Percentiles rank a stretch among this genome's conserved stretches.
Conservation (phyloP, 2,888 invertebrate species). For the Cremastobaeus sp. region DNA sequence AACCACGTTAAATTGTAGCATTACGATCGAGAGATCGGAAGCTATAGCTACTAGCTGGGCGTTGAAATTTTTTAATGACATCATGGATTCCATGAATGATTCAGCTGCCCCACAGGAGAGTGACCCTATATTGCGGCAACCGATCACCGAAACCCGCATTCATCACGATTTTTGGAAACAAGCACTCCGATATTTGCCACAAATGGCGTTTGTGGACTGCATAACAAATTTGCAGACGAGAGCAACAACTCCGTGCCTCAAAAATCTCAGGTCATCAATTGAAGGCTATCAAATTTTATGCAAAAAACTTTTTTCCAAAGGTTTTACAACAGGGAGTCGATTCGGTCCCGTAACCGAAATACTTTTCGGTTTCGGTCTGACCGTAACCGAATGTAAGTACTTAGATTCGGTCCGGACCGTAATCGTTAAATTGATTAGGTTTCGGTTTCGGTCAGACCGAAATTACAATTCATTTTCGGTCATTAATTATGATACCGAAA, state of each 20-base stretch:
- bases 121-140: constrained; percentile 14
- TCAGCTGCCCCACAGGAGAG: neutral
- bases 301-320: neutral
- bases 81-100: constrained; percentile 23
- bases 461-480: too few species aligned
- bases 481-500: too few species aligned
- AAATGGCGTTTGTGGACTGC: constrained; percentile 1
- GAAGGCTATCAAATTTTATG: constrained; percentile 1
- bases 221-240: neutral
- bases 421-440: too few species aligned
- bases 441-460: too few species aligned
- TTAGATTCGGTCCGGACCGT: too few species aligned
- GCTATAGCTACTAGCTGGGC: constrained; percentile 13
- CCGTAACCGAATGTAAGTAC: too few species aligned
- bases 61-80: constrained; percentile 15
- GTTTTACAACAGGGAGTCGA: too few species aligned
- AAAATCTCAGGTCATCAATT: neutral
- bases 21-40: neutral
- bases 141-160: neutral
- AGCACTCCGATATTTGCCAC: neutral
- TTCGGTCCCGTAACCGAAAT: too few species aligned
- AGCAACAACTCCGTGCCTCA: constrained; percentile 10
- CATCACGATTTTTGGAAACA: constrained; percentile 9
- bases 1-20: neutral
- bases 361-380: too few species aligned